Conservation (phyloP, 2,888 invertebrate species). For the Ochropleura plecta region DNA sequence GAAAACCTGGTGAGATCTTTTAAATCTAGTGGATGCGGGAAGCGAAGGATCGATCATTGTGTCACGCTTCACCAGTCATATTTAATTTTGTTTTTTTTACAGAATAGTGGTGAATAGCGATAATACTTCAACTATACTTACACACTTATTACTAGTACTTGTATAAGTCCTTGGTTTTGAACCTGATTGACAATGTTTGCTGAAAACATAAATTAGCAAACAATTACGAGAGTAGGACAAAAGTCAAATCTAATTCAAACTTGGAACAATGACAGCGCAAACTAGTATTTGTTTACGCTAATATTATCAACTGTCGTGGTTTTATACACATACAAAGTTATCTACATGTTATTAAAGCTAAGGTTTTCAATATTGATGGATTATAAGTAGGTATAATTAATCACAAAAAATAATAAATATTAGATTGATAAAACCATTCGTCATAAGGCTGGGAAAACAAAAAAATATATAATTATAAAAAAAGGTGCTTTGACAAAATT, state of each 20-base stretch:
- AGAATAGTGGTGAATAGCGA: background rate
- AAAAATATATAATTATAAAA: too few species aligned
- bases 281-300: background rate
- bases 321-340: background rate
- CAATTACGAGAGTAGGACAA: background rate
- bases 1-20: background rate
- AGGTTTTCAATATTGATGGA: background rate
- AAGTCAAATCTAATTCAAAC: conserved; percentile 4
- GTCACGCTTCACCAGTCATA: too few species aligned
- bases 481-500: background rate
- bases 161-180: background rate
- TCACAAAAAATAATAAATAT: background rate
- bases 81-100: background rate
- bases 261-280: background rate
- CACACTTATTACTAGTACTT: background rate
- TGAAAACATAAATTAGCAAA: conserved; percentile 12
- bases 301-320: background rate
- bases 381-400: conserved; percentile 6
- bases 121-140: background rate
- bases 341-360: conserved; percentile 6
- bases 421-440: background rate
- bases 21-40: background rate
- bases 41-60: background rate
- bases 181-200: background rate
- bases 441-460: background rate